Evolutionary conservation across 37 sponge, comb jelly and placozoan species (phyloP).

Genomic region (Halichondria panicea): DNA sequence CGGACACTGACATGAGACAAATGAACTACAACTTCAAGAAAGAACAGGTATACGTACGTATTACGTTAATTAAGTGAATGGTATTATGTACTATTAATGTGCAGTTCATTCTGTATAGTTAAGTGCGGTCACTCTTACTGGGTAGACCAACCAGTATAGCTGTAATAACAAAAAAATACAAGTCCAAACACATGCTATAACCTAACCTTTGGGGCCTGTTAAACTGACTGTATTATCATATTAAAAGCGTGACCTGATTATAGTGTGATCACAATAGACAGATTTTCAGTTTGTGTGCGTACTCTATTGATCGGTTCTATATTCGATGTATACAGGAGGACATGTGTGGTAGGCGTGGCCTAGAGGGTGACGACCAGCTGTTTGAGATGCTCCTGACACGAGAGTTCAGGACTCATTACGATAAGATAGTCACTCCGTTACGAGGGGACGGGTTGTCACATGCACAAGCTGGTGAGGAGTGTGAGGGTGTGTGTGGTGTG

Average conservation of each 20-base stretch:
- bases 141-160: not conserved
- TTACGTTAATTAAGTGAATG: too few relatives aligned
- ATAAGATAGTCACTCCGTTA: conserved; percentile 40
- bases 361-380: conserved; percentile 77
- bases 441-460: not conserved
- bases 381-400: conserved; percentile 78
- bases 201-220: too few relatives aligned
- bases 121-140: too few relatives aligned
- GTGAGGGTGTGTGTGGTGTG: not conserved
- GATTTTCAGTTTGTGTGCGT: too few relatives aligned
- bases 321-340: conserved; percentile 39
- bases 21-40: conserved; percentile 74
- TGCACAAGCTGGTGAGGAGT: not conserved
- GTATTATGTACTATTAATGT: too few relatives aligned
- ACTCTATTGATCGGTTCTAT: not conserved
- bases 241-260: not conserved
- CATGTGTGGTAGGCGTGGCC: conserved; percentile 79
- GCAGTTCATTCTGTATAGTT: not conserved
- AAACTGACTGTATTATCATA: not conserved
- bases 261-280: not conserved
- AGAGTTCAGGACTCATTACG: conserved; percentile 56
- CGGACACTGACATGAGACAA: conserved; percentile 91
- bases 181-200: too few relatives aligned
- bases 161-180: not conserved
- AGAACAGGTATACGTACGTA: conserved; percentile 64